Evolutionary conservation across 2,113 vertebrate genomes (phyloP).

Genomic region (Microcebus tavaratra): DNA sequence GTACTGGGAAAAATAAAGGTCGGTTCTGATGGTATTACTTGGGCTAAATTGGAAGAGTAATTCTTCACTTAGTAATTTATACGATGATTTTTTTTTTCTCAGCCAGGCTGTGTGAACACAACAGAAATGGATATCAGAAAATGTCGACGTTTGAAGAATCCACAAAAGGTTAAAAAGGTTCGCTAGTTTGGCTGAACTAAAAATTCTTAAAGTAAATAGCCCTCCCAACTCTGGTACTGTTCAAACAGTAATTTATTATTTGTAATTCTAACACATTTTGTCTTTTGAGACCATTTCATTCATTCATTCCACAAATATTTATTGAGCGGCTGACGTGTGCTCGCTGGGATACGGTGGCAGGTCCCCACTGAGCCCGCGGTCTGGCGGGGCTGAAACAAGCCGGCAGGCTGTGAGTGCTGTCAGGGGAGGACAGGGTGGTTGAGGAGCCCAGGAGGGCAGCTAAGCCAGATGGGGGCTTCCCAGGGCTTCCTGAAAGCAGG

Average conservation of each 20-base stretch:
- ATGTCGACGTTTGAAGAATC: conserved; percentile 96
- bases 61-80: conserved; percentile 56
- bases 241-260: background rate
- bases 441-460: background rate
- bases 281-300: conserved; percentile 28
- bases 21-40: background rate
- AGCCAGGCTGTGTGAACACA: conserved; percentile 98
- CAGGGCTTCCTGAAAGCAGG: background rate
- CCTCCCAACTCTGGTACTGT: background rate
- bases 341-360: background rate
- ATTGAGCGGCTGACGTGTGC: background rate
- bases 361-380: background rate
- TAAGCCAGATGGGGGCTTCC: background rate
- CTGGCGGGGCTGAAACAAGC: background rate
- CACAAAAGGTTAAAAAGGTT: conserved; percentile 97
- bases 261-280: background rate
- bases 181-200: conserved; percentile 3
- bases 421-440: background rate
- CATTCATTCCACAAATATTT: background rate
- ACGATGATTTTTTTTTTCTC: conserved; percentile 54
- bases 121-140: conserved; percentile 99
- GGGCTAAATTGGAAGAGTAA: background rate
- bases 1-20: background rate
- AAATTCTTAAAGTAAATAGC: background rate
- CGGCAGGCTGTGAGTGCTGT: too few relatives aligned